Evolutionary conservation across 2,888 invertebrate genomes (phyloP), one percentile per base, ranked within the genome.

Genomic region (Bibio marci): DNA sequence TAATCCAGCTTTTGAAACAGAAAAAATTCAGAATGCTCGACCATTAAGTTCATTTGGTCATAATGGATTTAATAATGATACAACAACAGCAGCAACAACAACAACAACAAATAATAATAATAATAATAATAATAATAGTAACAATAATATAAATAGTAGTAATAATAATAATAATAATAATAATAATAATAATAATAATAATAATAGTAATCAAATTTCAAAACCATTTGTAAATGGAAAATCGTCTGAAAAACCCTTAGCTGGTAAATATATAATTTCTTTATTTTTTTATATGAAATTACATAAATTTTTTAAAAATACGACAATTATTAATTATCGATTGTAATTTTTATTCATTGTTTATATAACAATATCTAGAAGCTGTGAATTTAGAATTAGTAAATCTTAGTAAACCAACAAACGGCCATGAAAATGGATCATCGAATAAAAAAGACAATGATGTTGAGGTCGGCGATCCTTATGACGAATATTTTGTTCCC

Each of bases 401-500:
- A 45, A 81, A 81, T 53, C 66, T 82, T 63, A 77, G 70, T 54
- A 72, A 73, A 35, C 42, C 66, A 18, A 63, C 70, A 47, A 71
- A 71, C 47, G 71, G 71, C 6, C 66, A 64, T 46, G 66, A 67
- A 49, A 69, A 62, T 40, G 61, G 67, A 2, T 66, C 70, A 39
- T 69, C 70, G 2, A 54, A 66, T 34, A 78, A 77, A 58, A 77
- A 74, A 55, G 75, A 74, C 41, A 70, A 70, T 5, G 72, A 73
- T 45, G 67, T 71, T 1, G 74, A 76, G 45, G 66, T 74, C 17
- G 67, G 70, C 27, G 79, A 79, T 56, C 77, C 79, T 5, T 81
- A 82, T 57, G 81, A 82, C 52, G 82, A 83, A 52, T 83, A 83
- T 60, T 83, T 83, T 57, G 81, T 85, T 44, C 81, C 83, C 25